Base-by-base conservation (phyloP, 2,888 invertebrate species). In the Spialia ferax region DNA sequence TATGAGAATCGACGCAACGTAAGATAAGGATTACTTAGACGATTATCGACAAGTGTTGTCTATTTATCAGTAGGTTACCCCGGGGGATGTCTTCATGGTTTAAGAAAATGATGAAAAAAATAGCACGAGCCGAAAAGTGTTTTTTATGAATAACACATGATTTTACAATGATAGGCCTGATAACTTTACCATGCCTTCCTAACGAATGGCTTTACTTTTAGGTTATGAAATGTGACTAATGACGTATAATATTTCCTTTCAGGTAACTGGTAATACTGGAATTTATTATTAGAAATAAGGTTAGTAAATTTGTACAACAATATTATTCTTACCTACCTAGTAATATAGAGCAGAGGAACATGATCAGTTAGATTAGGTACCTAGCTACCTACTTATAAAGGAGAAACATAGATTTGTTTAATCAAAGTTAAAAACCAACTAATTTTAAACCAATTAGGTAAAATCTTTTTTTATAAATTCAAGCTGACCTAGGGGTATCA, bases 91-190 rank as follows among this genome's bases (percentile, higher is more conserved):
- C 32, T 56, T 26, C 29, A 23, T 54, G 3, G 22, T 48, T 48
- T 1, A 22, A 18, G 15, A 15, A n/a, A 38, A 60, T 66, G 65
- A 66, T 66, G 66, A 66, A 45, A 52, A 60, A 52, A 29, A 15
- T 13, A 67, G 48, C 62, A 68, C 62, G 68, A 68, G 68, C 68
- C 68, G 56, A 68, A 68, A 68, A 55, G 62, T 68, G 68, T 62
- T 62, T 48, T 55, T 26, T 57, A 68, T 68, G 68, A 68, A n/a
- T n/a, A 50, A 63, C 63, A 68, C 68, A 32, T 68, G 68, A 68
- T 68, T 56, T 42, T 23, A 54, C 66, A 63, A 68, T 68, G 68
- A 68, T 68, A 68, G 68, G 68, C 56, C 68, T 68, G 68, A 68
- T 52, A 10, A 62, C 11, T n/a, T n/a, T n/a, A n/a, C n/a, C n/a